Evolutionary conservation across 2,888 invertebrate species (phyloP).

Genomic region (Megamerina dolium): DNA sequence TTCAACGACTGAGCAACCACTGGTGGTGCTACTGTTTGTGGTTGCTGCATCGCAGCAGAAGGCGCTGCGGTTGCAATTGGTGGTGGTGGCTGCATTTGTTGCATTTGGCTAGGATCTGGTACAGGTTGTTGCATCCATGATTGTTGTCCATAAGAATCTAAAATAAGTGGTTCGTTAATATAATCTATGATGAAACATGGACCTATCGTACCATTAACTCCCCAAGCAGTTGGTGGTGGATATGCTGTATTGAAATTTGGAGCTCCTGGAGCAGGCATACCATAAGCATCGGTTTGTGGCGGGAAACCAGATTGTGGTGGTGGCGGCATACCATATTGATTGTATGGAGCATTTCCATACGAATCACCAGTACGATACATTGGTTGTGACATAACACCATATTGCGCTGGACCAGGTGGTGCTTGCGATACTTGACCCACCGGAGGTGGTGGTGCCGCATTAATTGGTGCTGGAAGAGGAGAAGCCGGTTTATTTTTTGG

Average conservation of each 20-base stretch:
- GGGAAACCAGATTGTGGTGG: conserved; percentile 24
- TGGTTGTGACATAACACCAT: conserved; percentile 32
- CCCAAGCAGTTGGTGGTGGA: conserved; percentile 40
- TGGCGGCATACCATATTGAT: conserved; percentile 34
- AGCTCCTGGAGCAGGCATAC: conserved; percentile 30
- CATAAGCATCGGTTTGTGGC: conserved; percentile 23
- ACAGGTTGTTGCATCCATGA: conserved; percentile 30
- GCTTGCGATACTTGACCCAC: conserved; percentile 17
- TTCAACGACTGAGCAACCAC: conserved; percentile 15
- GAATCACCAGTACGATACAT: conserved; percentile 32
- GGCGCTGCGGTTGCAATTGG: conserved; percentile 19
- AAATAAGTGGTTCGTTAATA: neutral
- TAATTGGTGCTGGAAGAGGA: conserved; percentile 27
- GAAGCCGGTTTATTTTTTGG: conserved; percentile 37
- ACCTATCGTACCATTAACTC: conserved; percentile 23
- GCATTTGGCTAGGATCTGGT: conserved; percentile 11
- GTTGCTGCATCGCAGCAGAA: conserved; percentile 11
- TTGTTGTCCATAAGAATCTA: conserved; percentile 34
- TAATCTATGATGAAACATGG: neutral
- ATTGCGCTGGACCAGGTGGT: conserved; percentile 26
- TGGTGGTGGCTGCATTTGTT: conserved; percentile 14
- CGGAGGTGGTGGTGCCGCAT: conserved; percentile 27
- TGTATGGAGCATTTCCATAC: conserved; percentile 30
- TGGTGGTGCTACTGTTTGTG: conserved; percentile 11
- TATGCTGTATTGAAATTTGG: conserved; percentile 36